Percentiles rank a stretch among this genome's conserved stretches.
phyloP scores from a whole-genome alignment of 2,113 vertebrate species.

The Muscicapa adusta region DNA sequence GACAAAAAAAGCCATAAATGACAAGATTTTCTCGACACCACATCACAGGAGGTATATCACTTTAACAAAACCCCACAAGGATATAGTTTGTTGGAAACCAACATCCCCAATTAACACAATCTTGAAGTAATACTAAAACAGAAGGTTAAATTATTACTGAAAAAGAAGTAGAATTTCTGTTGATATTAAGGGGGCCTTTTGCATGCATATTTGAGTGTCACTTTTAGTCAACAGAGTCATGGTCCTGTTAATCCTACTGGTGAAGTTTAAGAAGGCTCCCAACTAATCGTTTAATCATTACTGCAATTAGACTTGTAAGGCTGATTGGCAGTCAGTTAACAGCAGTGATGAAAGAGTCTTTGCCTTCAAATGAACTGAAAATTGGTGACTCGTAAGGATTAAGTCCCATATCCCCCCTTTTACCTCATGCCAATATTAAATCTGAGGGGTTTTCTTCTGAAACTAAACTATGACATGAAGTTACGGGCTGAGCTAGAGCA shows the following conservation, averaged over 20 bases:
- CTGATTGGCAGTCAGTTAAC: constrained; percentile 18
- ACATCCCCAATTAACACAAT: not conserved
- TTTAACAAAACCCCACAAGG: not conserved
- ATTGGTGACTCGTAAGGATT: not conserved
- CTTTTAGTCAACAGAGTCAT: not conserved
- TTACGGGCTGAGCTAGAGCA: not conserved
- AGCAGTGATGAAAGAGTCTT: not conserved
- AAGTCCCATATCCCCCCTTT: not conserved
- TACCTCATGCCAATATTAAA: not conserved
- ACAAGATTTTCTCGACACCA: not conserved
- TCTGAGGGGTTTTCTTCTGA: not conserved
- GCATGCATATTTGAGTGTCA: not conserved
- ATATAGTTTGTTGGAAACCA: not conserved
- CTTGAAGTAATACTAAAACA: not conserved
- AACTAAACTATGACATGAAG: not conserved
- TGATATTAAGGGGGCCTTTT: not conserved
- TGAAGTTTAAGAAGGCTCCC: not conserved
- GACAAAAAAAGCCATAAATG: not conserved
- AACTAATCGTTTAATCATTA: not conserved
- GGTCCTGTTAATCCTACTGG: not conserved
- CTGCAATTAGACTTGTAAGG: constrained; percentile 29
- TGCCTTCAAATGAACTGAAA: not conserved
- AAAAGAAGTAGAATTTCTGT: not conserved
- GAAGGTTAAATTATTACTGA: not conserved
- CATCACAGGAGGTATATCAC: not conserved